Evolutionary conservation across 2,113 vertebrate genomes (phyloP), one percentile per base, ranked within the genome.

Genomic region (Apodemus speciosus): DNA sequence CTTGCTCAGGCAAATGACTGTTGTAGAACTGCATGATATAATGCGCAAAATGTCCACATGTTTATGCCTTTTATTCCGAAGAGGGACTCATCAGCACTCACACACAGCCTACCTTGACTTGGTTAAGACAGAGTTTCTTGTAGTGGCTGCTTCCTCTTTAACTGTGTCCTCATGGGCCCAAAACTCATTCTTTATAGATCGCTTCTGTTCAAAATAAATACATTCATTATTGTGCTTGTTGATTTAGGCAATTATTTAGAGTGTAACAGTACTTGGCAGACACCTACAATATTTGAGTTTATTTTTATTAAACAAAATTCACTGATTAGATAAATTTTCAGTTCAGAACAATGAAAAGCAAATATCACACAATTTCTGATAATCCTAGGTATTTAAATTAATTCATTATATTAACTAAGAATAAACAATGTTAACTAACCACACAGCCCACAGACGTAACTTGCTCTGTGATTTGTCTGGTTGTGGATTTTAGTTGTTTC

Each of bases 61-160:
- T 35, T 11, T 76, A 46, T 80, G 73, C 0, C 71, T 68, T 92
- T 77, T 89, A 88, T 51, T 85, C n/a, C 62, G 72, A 93, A 85
- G 23, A 92, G 83, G 58, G 46, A 32, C 46, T 18, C 53, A 60
- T 72, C 4, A 76, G 3, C 9, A 95, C 46, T 40, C 68, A 73
- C 73, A 66, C 56, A 85, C 73, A 66, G 76, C 89, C 73, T 98
- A 98, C 98, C 98, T 95, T 94, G 91, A 94, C 94, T 94, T 96
- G 71, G 93, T 94, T 58, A 75, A 46, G 89, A 93, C 83, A 77
- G 91, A 94, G 84, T 66, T 88, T 1, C 93, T 92, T 91, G 97
- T 89, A 89, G 76, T 92, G 58, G 3, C 14, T 95, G 85, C 56
- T n/a, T 96, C 79, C 90, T 80, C 84, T 95, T 95, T 96, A 43